Base-by-base conservation (phyloP, 2,888 invertebrate species). In the Graphium colonna region DNA sequence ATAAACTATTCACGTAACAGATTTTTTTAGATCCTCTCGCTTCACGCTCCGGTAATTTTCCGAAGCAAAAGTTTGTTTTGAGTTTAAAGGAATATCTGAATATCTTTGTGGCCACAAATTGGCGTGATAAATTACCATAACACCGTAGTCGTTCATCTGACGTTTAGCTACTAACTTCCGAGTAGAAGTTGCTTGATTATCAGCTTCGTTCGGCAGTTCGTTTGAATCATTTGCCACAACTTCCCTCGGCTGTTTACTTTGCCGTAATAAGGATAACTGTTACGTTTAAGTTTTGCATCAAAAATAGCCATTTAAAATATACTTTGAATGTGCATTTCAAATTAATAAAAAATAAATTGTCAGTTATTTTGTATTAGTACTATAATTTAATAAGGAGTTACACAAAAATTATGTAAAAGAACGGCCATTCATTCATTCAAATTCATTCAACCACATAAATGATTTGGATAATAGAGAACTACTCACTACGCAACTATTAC, bases 71-170 rank as follows among this genome's bases (percentile, higher is more conserved):
- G 74, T 85, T 85, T 78, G 71, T 69, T 75, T 61, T 38, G 67
- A 80, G 74, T 79, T 79, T 68, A 68, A 78, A 79, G 78, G 78
- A 80, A 82, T 78, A 75, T 21, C 21, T 21, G 21, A 21, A 21
- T 21, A 21, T 21, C 74, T 54, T 55, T 42, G 44, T 26, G 42
- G 71, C 73, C 65, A 69, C 77, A 82, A 87, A 81, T 86, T 85
- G 81, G 71, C 77, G 73, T 73, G 77, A 88, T 88, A 88, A 89
- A 86, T 89, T 89, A 84, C 79, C 85, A 83, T 86, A 88, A 86
- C 78, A 81, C 83, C 72, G 73, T 72, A 79, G 68, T 66, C 77
- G 82, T 88, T 88, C 85, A 89, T 88, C 87, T 87, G 78, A 67
- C 83, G 81, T 82, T 89, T 86, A 88, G 84, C 86, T 79, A 68